Evolutionary conservation across 2,113 vertebrate genomes (phyloP).

Genomic region (Microtus pennsylvanicus): DNA sequence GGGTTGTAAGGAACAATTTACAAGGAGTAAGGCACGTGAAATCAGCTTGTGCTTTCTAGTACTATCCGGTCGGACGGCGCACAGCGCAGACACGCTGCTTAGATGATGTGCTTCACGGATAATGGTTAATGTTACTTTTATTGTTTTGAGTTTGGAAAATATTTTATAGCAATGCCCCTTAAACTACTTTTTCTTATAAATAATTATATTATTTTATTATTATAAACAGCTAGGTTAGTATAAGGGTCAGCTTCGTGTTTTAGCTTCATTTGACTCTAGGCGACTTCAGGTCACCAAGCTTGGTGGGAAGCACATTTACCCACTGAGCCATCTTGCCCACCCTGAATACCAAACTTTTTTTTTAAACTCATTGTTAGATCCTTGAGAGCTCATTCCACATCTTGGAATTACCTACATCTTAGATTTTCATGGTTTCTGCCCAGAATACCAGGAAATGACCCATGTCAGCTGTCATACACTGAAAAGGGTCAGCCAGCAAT

Average conservation of each 20-base stretch:
- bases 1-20: neutral
- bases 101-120: neutral
- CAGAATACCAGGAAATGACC: neutral
- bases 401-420: neutral
- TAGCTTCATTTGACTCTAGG: neutral
- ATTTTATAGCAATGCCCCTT: neutral
- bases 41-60: neutral
- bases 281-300: neutral
- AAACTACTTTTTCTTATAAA: neutral
- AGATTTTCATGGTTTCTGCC: neutral
- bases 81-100: neutral
- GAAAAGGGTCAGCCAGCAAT: neutral
- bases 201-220: neutral
- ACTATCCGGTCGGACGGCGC: neutral
- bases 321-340: neutral
- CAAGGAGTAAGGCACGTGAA: neutral
- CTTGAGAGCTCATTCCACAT: neutral
- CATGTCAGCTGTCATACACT: neutral
- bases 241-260: neutral
- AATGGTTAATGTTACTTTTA: neutral
- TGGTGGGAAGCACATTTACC: neutral
- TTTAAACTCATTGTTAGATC: neutral
- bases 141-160: slow-evolving; percentile 8
- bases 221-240: neutral
- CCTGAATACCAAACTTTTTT: neutral